Evolutionary conservation across 2,113 vertebrate genomes (phyloP).

Genomic region (Rhabdomys dilectus): DNA sequence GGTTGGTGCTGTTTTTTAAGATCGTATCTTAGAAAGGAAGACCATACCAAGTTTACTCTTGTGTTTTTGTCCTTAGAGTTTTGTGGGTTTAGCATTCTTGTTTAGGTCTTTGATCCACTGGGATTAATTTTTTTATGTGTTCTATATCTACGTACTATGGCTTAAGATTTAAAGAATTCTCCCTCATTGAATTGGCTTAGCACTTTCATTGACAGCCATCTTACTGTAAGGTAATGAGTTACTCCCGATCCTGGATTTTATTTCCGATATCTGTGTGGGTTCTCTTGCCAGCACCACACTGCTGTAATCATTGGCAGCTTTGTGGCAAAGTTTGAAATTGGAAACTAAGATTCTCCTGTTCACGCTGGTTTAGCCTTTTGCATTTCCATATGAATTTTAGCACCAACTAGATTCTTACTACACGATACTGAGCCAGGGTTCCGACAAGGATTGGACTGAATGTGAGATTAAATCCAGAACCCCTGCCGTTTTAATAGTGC

Average conservation of each 20-base stretch:
- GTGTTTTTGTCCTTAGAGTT: background rate
- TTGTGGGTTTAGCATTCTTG: background rate
- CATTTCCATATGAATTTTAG: slow-evolving; percentile 5
- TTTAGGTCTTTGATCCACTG: background rate
- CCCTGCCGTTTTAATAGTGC: background rate
- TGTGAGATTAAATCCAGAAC: background rate
- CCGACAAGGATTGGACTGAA: background rate
- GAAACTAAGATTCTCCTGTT: background rate
- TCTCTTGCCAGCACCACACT: background rate
- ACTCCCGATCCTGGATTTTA: background rate
- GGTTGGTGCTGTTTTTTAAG: background rate
- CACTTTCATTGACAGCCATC: background rate
- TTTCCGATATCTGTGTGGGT: background rate
- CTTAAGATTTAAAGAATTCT: background rate
- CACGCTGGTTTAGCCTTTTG: background rate
- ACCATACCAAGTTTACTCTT: background rate
- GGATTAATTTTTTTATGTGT: background rate
- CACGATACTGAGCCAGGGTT: background rate
- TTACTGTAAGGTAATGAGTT: background rate
- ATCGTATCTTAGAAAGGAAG: background rate
- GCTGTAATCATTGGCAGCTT: background rate
- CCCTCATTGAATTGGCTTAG: background rate
- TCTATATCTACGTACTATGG: background rate
- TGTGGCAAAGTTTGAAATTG: slow-evolving; percentile 1
- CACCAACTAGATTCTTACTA: background rate